Conservation (phyloP, 2,888 invertebrate genomes). For the Drosophila affinis region DNA sequence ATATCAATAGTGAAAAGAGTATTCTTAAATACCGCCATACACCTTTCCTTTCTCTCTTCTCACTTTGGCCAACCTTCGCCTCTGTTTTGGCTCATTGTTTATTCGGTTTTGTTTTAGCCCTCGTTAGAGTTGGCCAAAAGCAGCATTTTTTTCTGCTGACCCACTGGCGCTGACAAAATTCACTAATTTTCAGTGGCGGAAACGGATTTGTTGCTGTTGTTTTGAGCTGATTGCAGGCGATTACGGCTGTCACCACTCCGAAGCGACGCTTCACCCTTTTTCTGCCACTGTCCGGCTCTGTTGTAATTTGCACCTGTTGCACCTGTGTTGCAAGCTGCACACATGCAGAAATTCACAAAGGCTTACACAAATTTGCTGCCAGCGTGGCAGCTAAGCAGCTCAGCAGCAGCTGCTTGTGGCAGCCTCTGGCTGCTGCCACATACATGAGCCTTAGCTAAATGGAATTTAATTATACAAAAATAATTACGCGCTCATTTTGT, state of each 20-base stretch:
- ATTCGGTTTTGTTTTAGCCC: conserved; percentile 6
- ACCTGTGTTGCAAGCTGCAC: conserved; percentile 48
- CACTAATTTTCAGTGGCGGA: conserved; percentile 55
- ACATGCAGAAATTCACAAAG: conserved; percentile 50
- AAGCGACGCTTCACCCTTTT: conserved; percentile 7
- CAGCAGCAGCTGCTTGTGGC: neutral
- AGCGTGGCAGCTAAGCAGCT: conserved; percentile 29
- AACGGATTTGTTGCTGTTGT: conserved; percentile 39
- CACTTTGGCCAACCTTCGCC: neutral
- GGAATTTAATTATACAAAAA: conserved; percentile 79
- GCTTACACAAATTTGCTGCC: conserved; percentile 44
- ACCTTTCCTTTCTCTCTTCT: neutral
- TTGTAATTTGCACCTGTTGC: conserved; percentile 77
- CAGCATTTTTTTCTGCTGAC: conserved; percentile 24
- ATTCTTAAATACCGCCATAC: too few species aligned
- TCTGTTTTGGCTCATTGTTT: conserved; percentile 1
- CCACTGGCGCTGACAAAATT: conserved; percentile 40
- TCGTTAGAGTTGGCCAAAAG: conserved; percentile 21
- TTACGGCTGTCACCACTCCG: conserved; percentile 55
- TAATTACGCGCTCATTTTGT: conserved; percentile 77
- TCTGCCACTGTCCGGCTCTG: conserved; percentile 25
- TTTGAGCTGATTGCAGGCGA: conserved; percentile 61
- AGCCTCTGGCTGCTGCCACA: conserved; percentile 9
- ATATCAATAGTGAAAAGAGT: neutral
- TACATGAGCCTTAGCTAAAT: conserved; percentile 62